These are phyloP conservation scores for Lasioglossum oenotherae DNA, from an alignment of 2,888 invertebrate species.

Conservation along the genomic window DNA sequence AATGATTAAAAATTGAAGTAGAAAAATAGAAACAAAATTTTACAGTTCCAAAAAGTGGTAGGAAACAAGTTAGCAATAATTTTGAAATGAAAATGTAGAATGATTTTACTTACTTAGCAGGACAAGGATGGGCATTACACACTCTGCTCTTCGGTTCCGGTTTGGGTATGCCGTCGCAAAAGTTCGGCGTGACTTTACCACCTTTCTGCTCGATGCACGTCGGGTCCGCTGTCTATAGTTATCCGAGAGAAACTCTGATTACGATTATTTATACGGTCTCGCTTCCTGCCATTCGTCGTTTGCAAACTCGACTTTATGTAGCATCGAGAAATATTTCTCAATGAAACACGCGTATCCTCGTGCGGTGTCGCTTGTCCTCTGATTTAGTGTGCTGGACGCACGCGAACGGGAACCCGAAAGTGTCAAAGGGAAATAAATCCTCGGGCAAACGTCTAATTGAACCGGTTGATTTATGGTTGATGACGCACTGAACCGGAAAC, in stretches of 20 bases:
- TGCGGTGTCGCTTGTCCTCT: background rate
- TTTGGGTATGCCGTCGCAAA: conserved; percentile 83
- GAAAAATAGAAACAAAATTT: no score
- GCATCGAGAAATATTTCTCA: background rate
- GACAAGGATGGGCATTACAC: conserved; percentile 85
- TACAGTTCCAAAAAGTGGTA: background rate
- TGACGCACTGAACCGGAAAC: background rate
- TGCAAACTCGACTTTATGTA: conserved; percentile 1
- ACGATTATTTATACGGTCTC: background rate
- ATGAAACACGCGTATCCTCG: background rate
- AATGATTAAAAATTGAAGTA: no score
- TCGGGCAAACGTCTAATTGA: conserved; percentile 1
- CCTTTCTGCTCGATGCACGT: conserved; percentile 87
- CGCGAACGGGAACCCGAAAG: background rate
- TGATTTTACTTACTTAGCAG: conserved; percentile 82
- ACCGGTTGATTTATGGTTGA: background rate
- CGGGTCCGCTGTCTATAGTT: conserved; percentile 82
- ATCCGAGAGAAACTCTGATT: background rate
- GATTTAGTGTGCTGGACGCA: background rate
- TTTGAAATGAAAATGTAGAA: no score
- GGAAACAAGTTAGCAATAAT: background rate
- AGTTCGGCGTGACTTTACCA: conserved; percentile 86
- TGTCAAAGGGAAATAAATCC: background rate
- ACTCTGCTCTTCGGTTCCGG: conserved; percentile 82
- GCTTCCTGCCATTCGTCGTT: background rate